Conservation (phyloP, 2,888 invertebrate genomes). For the Ditylenchus weischeri region DNA sequence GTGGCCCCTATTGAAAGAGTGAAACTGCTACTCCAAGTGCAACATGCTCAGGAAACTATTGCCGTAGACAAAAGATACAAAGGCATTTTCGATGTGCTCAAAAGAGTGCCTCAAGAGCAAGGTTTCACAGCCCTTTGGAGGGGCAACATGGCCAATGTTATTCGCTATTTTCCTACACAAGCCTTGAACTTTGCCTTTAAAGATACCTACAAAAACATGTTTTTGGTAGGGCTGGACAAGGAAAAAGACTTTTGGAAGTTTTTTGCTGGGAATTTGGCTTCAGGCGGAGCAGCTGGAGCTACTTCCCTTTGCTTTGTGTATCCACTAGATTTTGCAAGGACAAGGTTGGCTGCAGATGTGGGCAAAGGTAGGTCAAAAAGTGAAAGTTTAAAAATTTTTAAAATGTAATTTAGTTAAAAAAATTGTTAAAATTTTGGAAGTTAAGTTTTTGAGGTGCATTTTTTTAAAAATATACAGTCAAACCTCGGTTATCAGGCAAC, state of each 20-base stretch:
- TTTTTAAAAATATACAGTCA: no score
- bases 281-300: constrained; percentile 17
- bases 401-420: no score
- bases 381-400: no score
- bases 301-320: constrained; percentile 18
- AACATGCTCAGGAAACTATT: constrained; percentile 41
- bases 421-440: no score
- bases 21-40: constrained; percentile 82
- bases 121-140: constrained; percentile 63
- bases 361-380: constrained; percentile 6
- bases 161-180: constrained; percentile 45
- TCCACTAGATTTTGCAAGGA: constrained; percentile 15
- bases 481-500: no score
- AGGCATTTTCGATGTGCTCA: constrained; percentile 43
- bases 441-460: no score
- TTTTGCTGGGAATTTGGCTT: constrained; percentile 18
- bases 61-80: constrained; percentile 46
- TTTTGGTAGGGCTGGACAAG: constrained; percentile 38
- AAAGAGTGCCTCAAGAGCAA: constrained; percentile 48
- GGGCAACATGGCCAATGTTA: constrained; percentile 63
- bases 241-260: constrained; percentile 15
- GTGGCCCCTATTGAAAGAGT: constrained; percentile 92
- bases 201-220: constrained; percentile 52
- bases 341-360: constrained; percentile 16
- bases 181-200: constrained; percentile 50